Percentiles rank a stretch among this genome's conserved stretches.
Conservation (phyloP, 2,797 vertebrate species). For the Smutsia temminckii region DNA sequence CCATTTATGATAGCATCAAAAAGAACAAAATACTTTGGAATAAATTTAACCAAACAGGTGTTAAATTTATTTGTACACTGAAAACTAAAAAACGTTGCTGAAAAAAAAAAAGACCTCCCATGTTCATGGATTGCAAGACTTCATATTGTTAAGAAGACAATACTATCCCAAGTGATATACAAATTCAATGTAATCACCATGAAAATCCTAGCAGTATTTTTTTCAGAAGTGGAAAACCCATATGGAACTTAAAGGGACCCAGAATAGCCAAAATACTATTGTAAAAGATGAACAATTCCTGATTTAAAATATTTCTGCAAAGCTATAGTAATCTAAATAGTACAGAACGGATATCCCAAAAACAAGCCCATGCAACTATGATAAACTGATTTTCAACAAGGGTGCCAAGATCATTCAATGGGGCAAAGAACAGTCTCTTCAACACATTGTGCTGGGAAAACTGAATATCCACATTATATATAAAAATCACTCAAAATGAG, state of each 20-base stretch:
- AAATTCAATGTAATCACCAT: neutral
- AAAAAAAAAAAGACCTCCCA: neutral
- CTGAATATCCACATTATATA: neutral
- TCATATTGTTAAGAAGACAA: neutral
- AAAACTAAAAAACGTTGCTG: neutral
- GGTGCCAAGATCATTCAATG: neutral
- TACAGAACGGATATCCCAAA: neutral
- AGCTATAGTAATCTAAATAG: neutral
- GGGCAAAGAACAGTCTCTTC: neutral
- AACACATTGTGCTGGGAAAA: neutral
- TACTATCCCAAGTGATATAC: neutral
- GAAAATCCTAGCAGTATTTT: neutral
- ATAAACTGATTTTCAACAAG: neutral
- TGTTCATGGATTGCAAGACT: neutral
- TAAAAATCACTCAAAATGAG: neutral
- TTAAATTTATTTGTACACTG: neutral
- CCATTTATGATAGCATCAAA: neutral
- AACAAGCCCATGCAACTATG: neutral
- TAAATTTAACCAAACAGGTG: neutral
- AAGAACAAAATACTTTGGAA: neutral
- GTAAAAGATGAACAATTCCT: neutral
- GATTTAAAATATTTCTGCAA: neutral
- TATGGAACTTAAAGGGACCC: neutral
- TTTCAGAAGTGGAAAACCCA: neutral
- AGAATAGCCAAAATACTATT: neutral